These are phyloP conservation scores for Pangasius macronema DNA, from an alignment of 2,797 vertebrate species.

Conservation along the genomic window DNA sequence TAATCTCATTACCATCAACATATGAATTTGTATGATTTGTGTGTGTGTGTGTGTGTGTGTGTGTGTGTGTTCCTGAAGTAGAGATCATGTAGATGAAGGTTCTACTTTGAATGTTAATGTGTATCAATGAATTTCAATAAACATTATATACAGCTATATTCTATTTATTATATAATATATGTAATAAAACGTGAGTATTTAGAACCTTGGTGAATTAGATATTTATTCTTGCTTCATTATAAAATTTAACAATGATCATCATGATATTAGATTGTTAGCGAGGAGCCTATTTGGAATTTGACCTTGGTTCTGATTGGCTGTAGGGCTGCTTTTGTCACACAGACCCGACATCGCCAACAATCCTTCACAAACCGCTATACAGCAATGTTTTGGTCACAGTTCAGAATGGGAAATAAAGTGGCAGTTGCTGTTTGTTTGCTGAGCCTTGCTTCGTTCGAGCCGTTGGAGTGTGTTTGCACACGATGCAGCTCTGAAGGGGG, in stretches of 20 bases:
- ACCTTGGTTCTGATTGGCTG: neutral
- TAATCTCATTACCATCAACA: neutral
- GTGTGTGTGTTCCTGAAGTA: neutral
- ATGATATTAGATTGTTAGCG: neutral
- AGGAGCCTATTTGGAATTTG: neutral
- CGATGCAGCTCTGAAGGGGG: slow-evolving; percentile 69
- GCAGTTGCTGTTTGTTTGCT: neutral
- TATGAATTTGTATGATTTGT: neutral
- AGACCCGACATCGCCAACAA: neutral
- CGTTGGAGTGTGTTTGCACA: slow-evolving; percentile 75
- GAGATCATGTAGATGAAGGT: neutral
- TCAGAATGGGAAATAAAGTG: neutral
- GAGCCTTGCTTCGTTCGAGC: slow-evolving; percentile 73
- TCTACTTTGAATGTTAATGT: neutral
- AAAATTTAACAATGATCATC: neutral
- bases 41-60: too few relatives aligned
- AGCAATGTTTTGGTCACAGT: neutral
- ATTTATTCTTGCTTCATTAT: neutral
- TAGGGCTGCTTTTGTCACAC: neutral
- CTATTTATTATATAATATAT: neutral
- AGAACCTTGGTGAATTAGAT: neutral
- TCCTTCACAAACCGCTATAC: neutral
- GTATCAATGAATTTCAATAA: neutral
- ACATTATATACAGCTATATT: neutral
- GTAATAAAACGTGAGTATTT: neutral